A percentile compares a stretch with the other conserved stretches of the same genome.
Conservation (phyloP, 2,888 invertebrate species). For the Caradrina clavipalpis region DNA sequence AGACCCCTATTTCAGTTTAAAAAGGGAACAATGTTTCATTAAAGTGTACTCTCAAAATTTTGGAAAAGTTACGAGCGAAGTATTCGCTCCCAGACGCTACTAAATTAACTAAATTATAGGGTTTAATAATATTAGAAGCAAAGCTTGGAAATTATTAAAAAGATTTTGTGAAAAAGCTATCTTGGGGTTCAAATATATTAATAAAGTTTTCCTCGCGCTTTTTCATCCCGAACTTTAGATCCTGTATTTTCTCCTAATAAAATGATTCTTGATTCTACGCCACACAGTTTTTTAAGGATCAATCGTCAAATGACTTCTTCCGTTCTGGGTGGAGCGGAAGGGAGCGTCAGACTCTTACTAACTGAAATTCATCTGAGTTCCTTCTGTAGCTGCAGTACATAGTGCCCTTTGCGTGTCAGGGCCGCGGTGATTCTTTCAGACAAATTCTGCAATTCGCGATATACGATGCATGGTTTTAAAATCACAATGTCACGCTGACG, state of each 20-base stretch:
- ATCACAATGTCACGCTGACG: too few relatives aligned
- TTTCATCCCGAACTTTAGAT: not conserved
- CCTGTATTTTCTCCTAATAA: not conserved
- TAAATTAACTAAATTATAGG: slow-evolving; percentile 44
- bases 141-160: not conserved
- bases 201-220: slow-evolving; percentile 3
- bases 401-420: too few relatives aligned
- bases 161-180: not conserved
- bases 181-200: slow-evolving; percentile 5
- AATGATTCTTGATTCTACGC: not conserved
- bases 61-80: slow-evolving; percentile 51
- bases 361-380: too few relatives aligned
- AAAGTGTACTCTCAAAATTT: slow-evolving; percentile 45
- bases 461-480: too few relatives aligned
- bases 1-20: slow-evolving; percentile 41
- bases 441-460: too few relatives aligned
- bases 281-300: too few relatives aligned
- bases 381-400: too few relatives aligned
- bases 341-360: too few relatives aligned
- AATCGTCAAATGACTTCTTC: too few relatives aligned
- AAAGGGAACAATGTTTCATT: slow-evolving; percentile 64
- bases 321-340: too few relatives aligned
- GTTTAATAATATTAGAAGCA: slow-evolving; percentile 20
- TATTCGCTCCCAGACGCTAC: slow-evolving; percentile 32
- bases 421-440: too few relatives aligned